Evolutionary conservation across 2,113 vertebrate species (phyloP).

Genomic region (Cyrtonyx montezumae): DNA sequence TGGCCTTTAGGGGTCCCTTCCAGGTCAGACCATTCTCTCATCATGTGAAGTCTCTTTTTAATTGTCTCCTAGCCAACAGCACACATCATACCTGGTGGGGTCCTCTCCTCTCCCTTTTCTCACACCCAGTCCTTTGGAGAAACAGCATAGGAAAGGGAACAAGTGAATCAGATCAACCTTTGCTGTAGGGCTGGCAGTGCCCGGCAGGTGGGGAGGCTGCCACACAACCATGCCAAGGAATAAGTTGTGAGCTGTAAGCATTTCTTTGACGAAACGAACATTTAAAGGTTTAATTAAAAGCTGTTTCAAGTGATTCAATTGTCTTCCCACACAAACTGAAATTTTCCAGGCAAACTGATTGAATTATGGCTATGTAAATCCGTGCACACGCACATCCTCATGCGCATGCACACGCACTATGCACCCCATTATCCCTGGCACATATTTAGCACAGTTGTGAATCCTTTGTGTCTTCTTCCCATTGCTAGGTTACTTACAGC

Average conservation of each 20-base stretch:
- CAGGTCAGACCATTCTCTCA: no score
- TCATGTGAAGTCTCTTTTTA: background rate
- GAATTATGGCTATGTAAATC: background rate
- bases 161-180: background rate
- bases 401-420: background rate
- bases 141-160: background rate
- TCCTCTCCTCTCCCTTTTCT: background rate
- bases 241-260: background rate
- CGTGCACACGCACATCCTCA: background rate
- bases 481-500: slow-evolving; percentile 33
- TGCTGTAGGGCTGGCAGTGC: rapidly evolving
- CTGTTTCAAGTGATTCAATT: background rate
- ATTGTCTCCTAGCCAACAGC: background rate
- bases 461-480: background rate
- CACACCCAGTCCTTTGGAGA: rapidly evolving
- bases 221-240: rapidly evolving
- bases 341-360: background rate
- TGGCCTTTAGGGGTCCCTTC: no score
- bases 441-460: background rate
- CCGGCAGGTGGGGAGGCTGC: background rate
- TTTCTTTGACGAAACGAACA: background rate
- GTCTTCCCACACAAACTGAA: background rate
- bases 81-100: rapidly evolving
- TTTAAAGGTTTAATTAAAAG: slow-evolving; percentile 46
- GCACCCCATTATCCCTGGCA: slow-evolving; percentile 13